Base-by-base conservation (phyloP, 2,797 vertebrate species). In the Argentina silus region DNA sequence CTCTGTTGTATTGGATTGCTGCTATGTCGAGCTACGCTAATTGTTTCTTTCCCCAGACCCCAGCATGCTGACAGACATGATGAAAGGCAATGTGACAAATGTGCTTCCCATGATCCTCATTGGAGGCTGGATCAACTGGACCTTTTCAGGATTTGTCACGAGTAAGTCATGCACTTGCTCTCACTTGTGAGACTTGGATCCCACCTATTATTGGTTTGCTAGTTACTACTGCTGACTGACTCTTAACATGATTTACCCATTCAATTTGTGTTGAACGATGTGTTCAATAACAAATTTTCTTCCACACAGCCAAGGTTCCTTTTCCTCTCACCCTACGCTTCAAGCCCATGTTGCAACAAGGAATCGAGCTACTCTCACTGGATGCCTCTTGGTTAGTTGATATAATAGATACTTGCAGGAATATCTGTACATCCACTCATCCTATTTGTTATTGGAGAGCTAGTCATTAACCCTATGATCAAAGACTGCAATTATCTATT, bases 101-200 rank as follows among this genome's bases (percentile, higher is more conserved):
- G 98, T 99, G 47, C 94, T 99, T 83, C 98, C 98, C 42, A 99
- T 99, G 98, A 99, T 99, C 85, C 95, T 99, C 67, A 99, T 99
- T 0, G 98, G 98, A 11, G 98, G 98, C 1, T 99, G 98, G 98
- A 99, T 99, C 90, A 99, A 99, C 89, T 98, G 98, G 98, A 99
- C 98, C 0, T 99, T 99, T 85, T 99, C 98, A 0, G 98, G 98
- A 83, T 99, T 99, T 91, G 98, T 99, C 77, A 99, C 98, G 86
- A 99, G 98, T 99, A 93, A 94, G 95, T 85, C 56, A 36, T 36
- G 27, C 27, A 36, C 27, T 36, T 36, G 27, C 27, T 36, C 27
- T 36, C 27, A 36, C 27, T 36, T 36, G 27, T 36, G 27, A 36
- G 27, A 36, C 27, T 2, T 36, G 27, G 27, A 36, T 36, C 27